Percentiles rank a stretch among this genome's conserved stretches.
These are phyloP conservation scores for Corydoras sp. DNA, from an alignment of 2,113 vertebrate genomes.

Conservation along the genomic window DNA sequence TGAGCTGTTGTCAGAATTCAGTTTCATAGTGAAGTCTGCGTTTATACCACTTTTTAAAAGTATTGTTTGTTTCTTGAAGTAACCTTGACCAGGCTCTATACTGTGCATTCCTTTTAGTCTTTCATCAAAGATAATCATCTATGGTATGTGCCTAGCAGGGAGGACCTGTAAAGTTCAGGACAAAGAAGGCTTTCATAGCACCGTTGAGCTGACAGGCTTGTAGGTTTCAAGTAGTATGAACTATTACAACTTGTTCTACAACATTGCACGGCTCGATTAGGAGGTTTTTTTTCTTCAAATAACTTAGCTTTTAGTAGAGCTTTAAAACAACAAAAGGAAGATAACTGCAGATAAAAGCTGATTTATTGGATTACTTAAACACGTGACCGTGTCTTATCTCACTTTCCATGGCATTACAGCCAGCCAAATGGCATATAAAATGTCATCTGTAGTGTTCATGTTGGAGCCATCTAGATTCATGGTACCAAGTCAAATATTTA, in stretches of 20 bases:
- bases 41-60: not conserved
- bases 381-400: no score
- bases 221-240: slow-evolving; percentile 3
- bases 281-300: not conserved
- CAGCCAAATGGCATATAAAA: no score
- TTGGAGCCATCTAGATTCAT: no score
- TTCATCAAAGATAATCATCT: slow-evolving; percentile 41
- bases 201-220: slow-evolving; percentile 23
- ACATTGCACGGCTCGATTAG: not conserved
- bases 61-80: not conserved
- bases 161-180: slow-evolving; percentile 34
- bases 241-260: not conserved
- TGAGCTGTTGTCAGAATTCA: not conserved
- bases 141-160: slow-evolving; percentile 43
- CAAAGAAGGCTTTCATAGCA: slow-evolving; percentile 42
- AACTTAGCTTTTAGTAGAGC: not conserved
- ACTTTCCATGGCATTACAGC: no score
- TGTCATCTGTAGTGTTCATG: no score
- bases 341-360: no score
- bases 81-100: slow-evolving; percentile 12
- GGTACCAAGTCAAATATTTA: no score
- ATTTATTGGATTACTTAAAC: no score
- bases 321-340: no score
- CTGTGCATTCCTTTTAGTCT: slow-evolving; percentile 36
- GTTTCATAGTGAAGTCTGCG: not conserved